Evolutionary conservation across 2,113 vertebrate species (phyloP).

Genomic region (Phylloscopus trochiloides): DNA sequence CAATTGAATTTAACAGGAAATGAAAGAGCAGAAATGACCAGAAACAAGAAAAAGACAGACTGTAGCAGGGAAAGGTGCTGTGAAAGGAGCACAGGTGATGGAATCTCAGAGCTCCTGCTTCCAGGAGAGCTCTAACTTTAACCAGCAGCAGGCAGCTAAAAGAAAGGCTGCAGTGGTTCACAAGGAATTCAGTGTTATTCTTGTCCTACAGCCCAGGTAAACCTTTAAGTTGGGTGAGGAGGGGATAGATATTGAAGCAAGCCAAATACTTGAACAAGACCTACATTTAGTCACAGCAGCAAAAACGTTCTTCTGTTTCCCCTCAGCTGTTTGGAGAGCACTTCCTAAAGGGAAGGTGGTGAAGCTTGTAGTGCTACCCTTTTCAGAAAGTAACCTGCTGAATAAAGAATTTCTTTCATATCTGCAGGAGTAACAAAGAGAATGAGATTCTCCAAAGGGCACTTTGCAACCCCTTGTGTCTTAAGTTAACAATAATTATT

Average conservation of each 20-base stretch:
- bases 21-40: neutral
- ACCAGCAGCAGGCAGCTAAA: neutral
- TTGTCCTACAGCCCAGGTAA: slow-evolving; percentile 41
- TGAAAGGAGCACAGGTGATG: neutral
- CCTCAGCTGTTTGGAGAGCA: neutral
- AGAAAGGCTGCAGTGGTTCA: neutral
- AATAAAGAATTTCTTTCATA: slow-evolving; percentile 10
- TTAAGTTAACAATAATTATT: neutral
- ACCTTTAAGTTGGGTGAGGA: slow-evolving; percentile 9
- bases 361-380: neutral
- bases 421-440: neutral
- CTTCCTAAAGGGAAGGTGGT: slow-evolving; percentile 32
- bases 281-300: slow-evolving; percentile 22
- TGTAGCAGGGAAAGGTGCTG: neutral
- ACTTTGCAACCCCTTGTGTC: neutral
- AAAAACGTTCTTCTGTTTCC: slow-evolving; percentile 32
- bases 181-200: neutral
- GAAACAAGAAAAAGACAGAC: neutral
- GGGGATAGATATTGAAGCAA: neutral
- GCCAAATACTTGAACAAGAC: slow-evolving; percentile 16
- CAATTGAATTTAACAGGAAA: neutral
- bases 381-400: neutral
- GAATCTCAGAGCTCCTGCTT: neutral
- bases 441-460: neutral
- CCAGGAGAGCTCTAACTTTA: neutral